A percentile compares a stretch with the other conserved stretches of the same genome.
These are phyloP conservation scores for Clavelina lepadiformis DNA, from an alignment of 23 tunicate species.

Conservation along the genomic window DNA sequence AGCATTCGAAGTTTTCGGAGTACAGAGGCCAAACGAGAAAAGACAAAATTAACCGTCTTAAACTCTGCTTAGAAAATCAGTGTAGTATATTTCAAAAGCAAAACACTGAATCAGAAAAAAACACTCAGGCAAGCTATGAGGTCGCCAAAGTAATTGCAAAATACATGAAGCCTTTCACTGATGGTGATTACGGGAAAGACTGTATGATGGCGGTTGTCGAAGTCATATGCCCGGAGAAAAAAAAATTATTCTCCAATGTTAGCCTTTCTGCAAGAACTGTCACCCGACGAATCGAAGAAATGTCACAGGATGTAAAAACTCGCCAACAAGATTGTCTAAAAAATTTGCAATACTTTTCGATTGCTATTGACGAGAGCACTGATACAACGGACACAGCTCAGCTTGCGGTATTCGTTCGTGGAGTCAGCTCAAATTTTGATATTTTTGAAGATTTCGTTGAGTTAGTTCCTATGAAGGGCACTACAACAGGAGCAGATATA, in stretches of 20 bases:
- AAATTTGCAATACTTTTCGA: constrained; percentile 47
- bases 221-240: constrained; percentile 62
- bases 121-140: constrained; percentile 53
- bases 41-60: constrained; percentile 47
- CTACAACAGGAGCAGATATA: constrained; percentile 65
- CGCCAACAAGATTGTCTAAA: constrained; percentile 51
- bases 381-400: constrained; percentile 64
- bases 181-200: constrained; percentile 58
- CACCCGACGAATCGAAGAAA: constrained; percentile 72
- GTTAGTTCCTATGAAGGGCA: constrained; percentile 44
- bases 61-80: constrained; percentile 22
- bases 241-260: constrained; percentile 37
- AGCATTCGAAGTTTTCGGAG: too few relatives aligned
- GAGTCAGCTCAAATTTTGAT: constrained; percentile 45
- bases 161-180: constrained; percentile 61
- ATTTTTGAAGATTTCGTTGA: constrained; percentile 43
- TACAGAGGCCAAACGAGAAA: constrained; percentile 35
- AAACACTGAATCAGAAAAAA: constrained; percentile 47
- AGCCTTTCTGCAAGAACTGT: constrained; percentile 75
- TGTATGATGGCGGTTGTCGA: constrained; percentile 69
- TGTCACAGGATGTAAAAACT: constrained; percentile 52
- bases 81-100: constrained; percentile 32
- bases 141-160: constrained; percentile 65
- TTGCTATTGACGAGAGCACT: constrained; percentile 42
- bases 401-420: constrained; percentile 66